phyloP scores from a whole-genome alignment of 2,113 vertebrate species.

The Oreotrochilus melanogaster region DNA sequence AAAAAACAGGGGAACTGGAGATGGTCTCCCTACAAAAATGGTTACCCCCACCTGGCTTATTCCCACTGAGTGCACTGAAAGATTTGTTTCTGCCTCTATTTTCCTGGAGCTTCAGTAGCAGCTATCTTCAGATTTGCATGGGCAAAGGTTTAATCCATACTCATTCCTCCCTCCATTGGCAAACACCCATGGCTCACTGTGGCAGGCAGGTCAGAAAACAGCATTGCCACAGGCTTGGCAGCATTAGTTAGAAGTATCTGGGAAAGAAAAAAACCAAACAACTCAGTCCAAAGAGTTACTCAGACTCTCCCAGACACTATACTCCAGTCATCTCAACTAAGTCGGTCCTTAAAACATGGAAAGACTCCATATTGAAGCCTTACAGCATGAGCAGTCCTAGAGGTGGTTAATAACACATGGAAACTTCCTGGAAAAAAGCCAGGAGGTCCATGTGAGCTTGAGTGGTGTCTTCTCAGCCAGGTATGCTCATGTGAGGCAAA shows the following conservation, averaged over 20 bases:
- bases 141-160: neutral
- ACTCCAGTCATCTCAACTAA: neutral
- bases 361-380: neutral
- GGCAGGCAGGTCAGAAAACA: neutral
- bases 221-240: rapidly evolving
- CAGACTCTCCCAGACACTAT: neutral
- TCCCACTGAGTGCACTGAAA: neutral
- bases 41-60: neutral
- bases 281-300: neutral
- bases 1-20: neutral
- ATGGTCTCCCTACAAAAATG: neutral
- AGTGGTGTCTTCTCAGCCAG: neutral
- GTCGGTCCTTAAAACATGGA: neutral
- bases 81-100: neutral
- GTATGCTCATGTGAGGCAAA: neutral
- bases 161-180: neutral
- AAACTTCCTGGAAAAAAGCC: neutral
- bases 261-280: neutral
- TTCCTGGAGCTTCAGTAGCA: neutral
- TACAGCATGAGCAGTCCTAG: neutral
- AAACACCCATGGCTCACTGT: rapidly evolving
- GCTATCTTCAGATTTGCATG: neutral
- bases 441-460: neutral
- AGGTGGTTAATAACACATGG: neutral
- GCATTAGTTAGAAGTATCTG: neutral